A percentile compares a stretch with the other conserved stretches of the same genome.
These are phyloP conservation scores for Netelia fuscicornis DNA, from an alignment of 2,888 invertebrate genomes.

Conservation along the genomic window DNA sequence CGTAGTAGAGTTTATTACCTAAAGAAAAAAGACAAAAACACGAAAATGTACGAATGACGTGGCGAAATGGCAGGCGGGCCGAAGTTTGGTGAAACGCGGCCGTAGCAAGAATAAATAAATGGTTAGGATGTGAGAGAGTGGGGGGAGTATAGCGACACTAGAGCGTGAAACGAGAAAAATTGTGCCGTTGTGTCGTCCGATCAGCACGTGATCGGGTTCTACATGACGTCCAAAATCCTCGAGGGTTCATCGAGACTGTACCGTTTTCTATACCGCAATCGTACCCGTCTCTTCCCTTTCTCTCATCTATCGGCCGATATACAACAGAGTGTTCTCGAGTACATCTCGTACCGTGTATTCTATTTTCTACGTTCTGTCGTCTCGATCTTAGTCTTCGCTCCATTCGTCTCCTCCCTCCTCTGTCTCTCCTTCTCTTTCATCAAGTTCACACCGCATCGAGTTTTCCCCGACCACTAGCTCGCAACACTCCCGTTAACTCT, in stretches of 20 bases:
- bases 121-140: constrained; percentile 8
- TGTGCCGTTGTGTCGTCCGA: constrained; percentile 40
- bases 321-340: constrained; percentile 1
- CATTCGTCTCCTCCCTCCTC: neutral
- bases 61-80: neutral
- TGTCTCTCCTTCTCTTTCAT: neutral
- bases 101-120: neutral
- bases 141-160: neutral
- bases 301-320: neutral
- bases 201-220: constrained; percentile 53
- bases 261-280: constrained; percentile 4
- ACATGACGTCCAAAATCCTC: constrained; percentile 29
- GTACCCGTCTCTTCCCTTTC: neutral
- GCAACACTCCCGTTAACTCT: constrained; percentile 14
- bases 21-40: neutral
- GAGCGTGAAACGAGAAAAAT: constrained; percentile 13
- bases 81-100: neutral
- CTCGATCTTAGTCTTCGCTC: neutral
- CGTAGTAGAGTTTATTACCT: no score
- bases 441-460: constrained; percentile 17
- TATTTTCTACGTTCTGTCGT: neutral
- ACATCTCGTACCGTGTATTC: constrained; percentile 15
- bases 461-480: neutral
- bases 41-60: neutral
- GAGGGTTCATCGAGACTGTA: constrained; percentile 4